Evolutionary conservation across 1,140 invertebrate genomes (phyloP).

Genomic region (Ostrea edulis): DNA sequence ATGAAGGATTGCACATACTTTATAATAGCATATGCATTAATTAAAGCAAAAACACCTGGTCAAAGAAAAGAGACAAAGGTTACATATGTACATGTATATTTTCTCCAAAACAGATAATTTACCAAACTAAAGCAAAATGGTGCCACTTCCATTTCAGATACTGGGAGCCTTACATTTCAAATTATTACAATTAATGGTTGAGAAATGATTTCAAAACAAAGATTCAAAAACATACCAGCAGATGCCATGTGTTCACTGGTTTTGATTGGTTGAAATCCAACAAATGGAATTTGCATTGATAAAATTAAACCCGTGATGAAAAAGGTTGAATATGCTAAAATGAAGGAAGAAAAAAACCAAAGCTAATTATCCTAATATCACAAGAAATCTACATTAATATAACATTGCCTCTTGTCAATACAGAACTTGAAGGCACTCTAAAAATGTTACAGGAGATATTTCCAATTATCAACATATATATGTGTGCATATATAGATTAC

Average conservation of each 20-base stretch:
- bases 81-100: background rate
- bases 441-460: no score
- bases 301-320: slow-evolving; percentile 94
- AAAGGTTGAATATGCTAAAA: slow-evolving; percentile 95
- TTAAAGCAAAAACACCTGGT: slow-evolving; percentile 94
- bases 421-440: no score
- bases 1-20: slow-evolving; percentile 94
- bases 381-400: no score
- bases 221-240: slow-evolving; percentile 83
- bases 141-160: no score
- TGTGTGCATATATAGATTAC: no score
- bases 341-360: background rate
- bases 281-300: slow-evolving; percentile 99
- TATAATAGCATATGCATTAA: slow-evolving; percentile 91
- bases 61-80: slow-evolving; percentile 64
- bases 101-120: no score
- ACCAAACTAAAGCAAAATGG: no score
- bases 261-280: slow-evolving; percentile 99
- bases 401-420: no score
- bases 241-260: slow-evolving; percentile 99
- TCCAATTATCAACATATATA: no score
- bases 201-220: background rate
- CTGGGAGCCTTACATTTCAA: no score
- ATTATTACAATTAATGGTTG: no score
- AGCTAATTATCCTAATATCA: no score